These are phyloP conservation scores for Parus major DNA, from an alignment of 2,113 vertebrate genomes.

Conservation along the genomic window DNA sequence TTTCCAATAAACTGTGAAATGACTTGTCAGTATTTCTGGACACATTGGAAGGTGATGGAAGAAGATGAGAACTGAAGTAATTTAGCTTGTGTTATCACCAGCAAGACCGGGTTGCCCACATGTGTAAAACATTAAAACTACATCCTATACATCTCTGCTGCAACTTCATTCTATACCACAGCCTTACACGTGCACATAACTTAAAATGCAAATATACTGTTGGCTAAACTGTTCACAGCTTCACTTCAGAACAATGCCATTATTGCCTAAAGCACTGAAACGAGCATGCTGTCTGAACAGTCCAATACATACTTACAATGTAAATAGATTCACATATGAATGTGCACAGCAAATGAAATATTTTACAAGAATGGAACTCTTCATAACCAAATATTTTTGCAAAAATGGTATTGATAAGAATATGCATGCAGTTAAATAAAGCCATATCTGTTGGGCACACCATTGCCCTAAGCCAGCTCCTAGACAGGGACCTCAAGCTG, in stretches of 20 bases:
- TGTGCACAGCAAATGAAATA: not conserved
- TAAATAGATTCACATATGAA: rapidly evolving
- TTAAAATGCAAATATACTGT: not conserved
- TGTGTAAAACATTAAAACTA: not conserved
- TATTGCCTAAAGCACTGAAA: not conserved
- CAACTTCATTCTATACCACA: not conserved
- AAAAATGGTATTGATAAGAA: not conserved
- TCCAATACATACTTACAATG: not conserved
- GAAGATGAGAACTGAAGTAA: not conserved
- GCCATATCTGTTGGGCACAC: not conserved
- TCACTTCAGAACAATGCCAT: not conserved
- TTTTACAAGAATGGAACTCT: not conserved
- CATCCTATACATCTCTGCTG: not conserved
- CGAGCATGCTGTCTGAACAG: not conserved
- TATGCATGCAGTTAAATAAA: not conserved
- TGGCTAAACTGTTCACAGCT: not conserved
- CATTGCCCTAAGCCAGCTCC: not conserved
- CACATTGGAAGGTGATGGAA: not conserved
- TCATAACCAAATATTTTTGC: not conserved
- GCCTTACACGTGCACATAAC: not conserved
- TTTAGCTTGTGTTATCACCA: not conserved
- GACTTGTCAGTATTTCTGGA: conserved; percentile 4
- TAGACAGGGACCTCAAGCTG: not conserved
- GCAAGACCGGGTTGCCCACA: not conserved
- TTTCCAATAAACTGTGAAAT: conserved; percentile 40